Conservation (phyloP, 64 coral and sea anemone genomes). For the Porites australiensis region DNA sequence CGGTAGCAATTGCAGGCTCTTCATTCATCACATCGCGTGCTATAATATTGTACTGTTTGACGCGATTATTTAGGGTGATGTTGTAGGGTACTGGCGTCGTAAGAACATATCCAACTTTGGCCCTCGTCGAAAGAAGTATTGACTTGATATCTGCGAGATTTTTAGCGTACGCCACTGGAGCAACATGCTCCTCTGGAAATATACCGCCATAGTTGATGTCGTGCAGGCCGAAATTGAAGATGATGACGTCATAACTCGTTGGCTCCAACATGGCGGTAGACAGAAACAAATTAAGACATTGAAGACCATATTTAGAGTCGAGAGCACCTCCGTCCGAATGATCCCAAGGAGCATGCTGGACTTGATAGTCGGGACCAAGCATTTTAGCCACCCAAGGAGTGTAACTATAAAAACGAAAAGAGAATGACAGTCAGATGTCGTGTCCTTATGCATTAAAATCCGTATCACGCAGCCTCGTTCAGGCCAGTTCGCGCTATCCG, state of each 20-base stretch:
- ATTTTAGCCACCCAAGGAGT: conserved; percentile 40
- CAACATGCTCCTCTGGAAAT: conserved; percentile 50
- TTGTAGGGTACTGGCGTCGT: conserved; percentile 87
- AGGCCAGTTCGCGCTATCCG: too few species aligned
- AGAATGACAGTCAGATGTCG: background rate
- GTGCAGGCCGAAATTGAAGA: conserved; percentile 94
- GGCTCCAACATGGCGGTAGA: conserved; percentile 39
- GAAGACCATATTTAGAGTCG: conserved; percentile 85
- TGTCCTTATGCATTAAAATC: too few species aligned
- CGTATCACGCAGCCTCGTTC: too few species aligned
- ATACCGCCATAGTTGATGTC: conserved; percentile 61
- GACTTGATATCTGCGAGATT: conserved; percentile 58
- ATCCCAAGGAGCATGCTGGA: conserved; percentile 89
- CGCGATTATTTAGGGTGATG: conserved; percentile 44
- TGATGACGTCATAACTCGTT: conserved; percentile 72
- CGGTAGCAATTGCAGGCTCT: conserved; percentile 31
- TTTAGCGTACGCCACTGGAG: conserved; percentile 24
- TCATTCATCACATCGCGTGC: conserved; percentile 64
- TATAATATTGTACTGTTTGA: conserved; percentile 63
- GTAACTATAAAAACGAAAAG: conserved; percentile 58
- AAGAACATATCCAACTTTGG: conserved; percentile 76
- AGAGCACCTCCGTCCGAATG: conserved; percentile 69
- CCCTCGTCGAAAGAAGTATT: conserved; percentile 60
- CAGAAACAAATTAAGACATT: conserved; percentile 74
- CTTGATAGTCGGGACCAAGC: conserved; percentile 63